These are phyloP conservation scores for Scomber scombrus DNA, from an alignment of 2,113 vertebrate species.

Conservation along the genomic window DNA sequence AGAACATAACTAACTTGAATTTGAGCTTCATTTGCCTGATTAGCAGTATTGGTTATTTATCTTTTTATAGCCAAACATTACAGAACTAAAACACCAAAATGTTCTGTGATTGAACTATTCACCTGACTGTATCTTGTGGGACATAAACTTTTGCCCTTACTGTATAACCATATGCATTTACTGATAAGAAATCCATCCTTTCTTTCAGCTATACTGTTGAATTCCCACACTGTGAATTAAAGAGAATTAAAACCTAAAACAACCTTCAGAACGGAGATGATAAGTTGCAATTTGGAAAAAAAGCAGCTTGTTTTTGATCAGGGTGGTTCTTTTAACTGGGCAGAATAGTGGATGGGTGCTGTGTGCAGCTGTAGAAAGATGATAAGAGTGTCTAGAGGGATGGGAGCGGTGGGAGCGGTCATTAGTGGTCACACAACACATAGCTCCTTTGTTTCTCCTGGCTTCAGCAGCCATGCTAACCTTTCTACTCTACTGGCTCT, in stretches of 20 bases:
- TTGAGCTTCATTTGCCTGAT: neutral
- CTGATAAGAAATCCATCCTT: conserved; percentile 21
- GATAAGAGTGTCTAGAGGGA: conserved; percentile 62
- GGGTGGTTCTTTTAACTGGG: conserved; percentile 50
- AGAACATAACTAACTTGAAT: neutral
- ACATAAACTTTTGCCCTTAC: neutral
- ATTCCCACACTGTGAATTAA: conserved; percentile 41
- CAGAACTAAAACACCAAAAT: neutral
- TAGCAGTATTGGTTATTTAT: conserved; percentile 4
- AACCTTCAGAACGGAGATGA: conserved; percentile 17
- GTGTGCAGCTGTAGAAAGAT: conserved; percentile 69
- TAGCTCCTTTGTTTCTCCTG: conserved; percentile 57
- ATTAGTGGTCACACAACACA: conserved; percentile 63
- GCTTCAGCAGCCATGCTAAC: conserved; percentile 30
- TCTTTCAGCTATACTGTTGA: conserved; percentile 8
- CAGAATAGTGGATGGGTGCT: conserved; percentile 28
- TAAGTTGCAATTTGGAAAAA: conserved; percentile 13
- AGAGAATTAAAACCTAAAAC: conserved; percentile 25
- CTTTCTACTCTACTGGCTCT: conserved; percentile 45
- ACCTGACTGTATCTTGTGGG: neutral
- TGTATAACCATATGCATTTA: neutral
- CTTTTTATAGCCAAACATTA: neutral
- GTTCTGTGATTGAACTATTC: neutral
- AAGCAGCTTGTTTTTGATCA: conserved; percentile 41
- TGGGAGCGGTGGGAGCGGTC: conserved; percentile 31